Evolutionary conservation across 2,888 invertebrate species (phyloP).

Genomic region (Leucophora obtusa): DNA sequence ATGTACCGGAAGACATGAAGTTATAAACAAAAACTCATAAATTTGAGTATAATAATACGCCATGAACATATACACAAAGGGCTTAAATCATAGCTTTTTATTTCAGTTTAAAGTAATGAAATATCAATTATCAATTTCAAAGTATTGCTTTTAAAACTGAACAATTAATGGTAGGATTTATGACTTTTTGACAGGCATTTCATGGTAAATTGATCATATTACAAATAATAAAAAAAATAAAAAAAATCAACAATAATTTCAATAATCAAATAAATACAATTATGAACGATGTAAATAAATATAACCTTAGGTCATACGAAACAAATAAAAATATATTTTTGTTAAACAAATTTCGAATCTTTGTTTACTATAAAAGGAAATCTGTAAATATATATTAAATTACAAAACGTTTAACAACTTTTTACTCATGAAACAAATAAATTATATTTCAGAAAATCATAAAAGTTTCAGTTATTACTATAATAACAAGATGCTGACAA

Average conservation of each 20-base stretch:
- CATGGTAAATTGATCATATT: slow-evolving; percentile 25
- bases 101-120: too few species aligned
- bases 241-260: background rate
- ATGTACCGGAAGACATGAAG: too few species aligned
- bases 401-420: slow-evolving; percentile 48
- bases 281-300: slow-evolving; percentile 6
- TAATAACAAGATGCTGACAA: slow-evolving; percentile 59
- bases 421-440: slow-evolving; percentile 40
- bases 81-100: too few species aligned
- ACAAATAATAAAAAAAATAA: background rate
- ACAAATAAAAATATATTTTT: background rate
- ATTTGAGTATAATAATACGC: too few species aligned
- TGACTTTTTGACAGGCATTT: slow-evolving; percentile 14
- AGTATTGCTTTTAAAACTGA: background rate
- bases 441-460: slow-evolving; percentile 26
- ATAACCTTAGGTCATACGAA: slow-evolving; percentile 33
- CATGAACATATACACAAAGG: too few species aligned
- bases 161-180: background rate
- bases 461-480: slow-evolving; percentile 30
- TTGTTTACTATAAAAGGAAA: slow-evolving; percentile 27
- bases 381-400: slow-evolving; percentile 26
- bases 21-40: too few species aligned
- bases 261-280: background rate
- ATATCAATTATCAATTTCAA: background rate
- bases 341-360: background rate